Evolutionary conservation across 2,888 invertebrate genomes (phyloP).

Genomic region (Drosophila nr. medialis): DNA sequence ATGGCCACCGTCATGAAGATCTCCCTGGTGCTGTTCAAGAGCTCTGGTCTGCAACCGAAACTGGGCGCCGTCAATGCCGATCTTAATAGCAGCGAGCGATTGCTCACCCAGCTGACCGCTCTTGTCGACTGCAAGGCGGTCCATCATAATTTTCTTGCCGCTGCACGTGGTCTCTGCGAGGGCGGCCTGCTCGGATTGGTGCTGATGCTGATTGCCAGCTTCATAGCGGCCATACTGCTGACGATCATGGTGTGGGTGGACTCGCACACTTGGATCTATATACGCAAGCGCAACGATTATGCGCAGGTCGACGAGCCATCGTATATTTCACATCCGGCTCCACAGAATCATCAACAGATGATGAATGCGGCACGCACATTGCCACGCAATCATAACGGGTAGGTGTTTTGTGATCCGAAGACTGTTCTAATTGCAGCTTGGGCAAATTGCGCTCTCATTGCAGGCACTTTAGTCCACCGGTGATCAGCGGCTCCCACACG

Average conservation of each 20-base stretch:
- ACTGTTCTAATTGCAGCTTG: conserved; percentile 61
- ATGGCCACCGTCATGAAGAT: conserved; percentile 85
- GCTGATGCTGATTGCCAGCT: conserved; percentile 94
- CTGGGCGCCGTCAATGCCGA: conserved; percentile 91
- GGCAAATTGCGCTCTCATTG: conserved; percentile 43
- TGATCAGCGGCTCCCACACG: conserved; percentile 85
- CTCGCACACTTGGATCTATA: conserved; percentile 98
- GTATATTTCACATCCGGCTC: conserved; percentile 84
- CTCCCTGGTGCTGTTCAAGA: conserved; percentile 84
- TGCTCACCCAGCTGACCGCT: conserved; percentile 88
- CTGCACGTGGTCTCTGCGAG: conserved; percentile 93
- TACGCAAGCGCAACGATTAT: conserved; percentile 93
- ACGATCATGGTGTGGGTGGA: conserved; percentile 97
- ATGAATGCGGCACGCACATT: conserved; percentile 85
- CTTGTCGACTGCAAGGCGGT: conserved; percentile 93
- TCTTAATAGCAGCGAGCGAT: conserved; percentile 91
- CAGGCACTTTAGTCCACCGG: conserved; percentile 85
- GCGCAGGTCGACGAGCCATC: conserved; percentile 94
- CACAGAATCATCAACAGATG: conserved; percentile 85
- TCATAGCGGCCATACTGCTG: conserved; percentile 94
- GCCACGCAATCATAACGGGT: conserved; percentile 85
- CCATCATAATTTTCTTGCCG: conserved; percentile 92
- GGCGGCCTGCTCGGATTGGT: conserved; percentile 92
- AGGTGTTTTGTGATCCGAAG: conserved; percentile 59
- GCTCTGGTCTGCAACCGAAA: conserved; percentile 88